Evolutionary conservation across 2,888 invertebrate genomes (phyloP), one percentile per base, ranked within the genome.

Genomic region (Eilema depressum): DNA sequence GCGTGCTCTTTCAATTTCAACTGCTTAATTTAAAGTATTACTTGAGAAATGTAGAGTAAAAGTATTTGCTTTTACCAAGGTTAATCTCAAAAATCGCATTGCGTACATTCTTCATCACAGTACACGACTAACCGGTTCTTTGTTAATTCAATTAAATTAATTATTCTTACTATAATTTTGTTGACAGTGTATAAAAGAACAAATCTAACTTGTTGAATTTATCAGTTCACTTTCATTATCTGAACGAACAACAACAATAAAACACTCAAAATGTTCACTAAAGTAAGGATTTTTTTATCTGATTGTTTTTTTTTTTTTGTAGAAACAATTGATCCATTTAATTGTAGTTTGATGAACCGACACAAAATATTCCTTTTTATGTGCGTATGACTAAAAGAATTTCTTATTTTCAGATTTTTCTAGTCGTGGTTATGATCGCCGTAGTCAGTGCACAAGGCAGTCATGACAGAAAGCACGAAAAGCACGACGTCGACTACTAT

Each of bases 401-500:
- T 11, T 37, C 11, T 37, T 3, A 23, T 47, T n/a, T 7, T 8
- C 62, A 70, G 70, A 37, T 70, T 23, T 1, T 53, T 23, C 14
- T 70, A 28, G 23, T 62, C n/a, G 66, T 37, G 23, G 30, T n/a
- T 62, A 17, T 70, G 0, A 28, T 70, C 11, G 65, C 65, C 14
- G 11, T 20, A 23, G 56, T 70, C 56, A 56, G 26, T 11, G 70
- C 69, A 66, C 61, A 68, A 33, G 26, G 66, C 2, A 69, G 57
- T 28, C 71, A 70, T 17, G 62, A 66, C n/a, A 37, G 68, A 25
- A 57, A 63, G n/a, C 69, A 71, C n/a, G 69, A 66, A 30, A 62
- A 37, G 30, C 64, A 71, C 57, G 63, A 67, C 17, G 53, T 71
- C 11, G 74, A 74, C 47, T 76, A 76, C 59, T 76, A 76, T 20